Base-by-base conservation (phyloP, 1,140 invertebrate species). In the Tribolium castaneum region DNA sequence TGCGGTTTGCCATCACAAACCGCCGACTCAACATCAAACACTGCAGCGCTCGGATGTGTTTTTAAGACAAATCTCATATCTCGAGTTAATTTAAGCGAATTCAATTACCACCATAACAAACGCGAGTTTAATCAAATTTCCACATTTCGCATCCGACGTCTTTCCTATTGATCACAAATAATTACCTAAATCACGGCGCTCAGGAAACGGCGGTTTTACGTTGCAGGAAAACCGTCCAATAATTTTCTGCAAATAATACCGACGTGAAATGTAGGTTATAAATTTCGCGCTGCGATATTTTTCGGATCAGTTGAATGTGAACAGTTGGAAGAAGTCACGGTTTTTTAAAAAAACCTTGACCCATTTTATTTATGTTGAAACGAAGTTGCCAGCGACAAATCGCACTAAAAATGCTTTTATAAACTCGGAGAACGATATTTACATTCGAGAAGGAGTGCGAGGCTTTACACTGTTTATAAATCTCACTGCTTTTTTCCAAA, bases 21-120 rank as follows among this genome's bases (percentile, higher is more conserved):
- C 56, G n/a, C 56, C 7, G 59, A 12, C 34, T 66, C 25, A 66
- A 66, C 59, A 66, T 66, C 59, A 66, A 66, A 66, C 59, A 66
- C 10, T 35, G 59, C 22, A 66, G 30, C 59, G 9, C 30, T 4
- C 1, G 14, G 13, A 35, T 35, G 6, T 14, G 10, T 35, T 66
- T 66, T 35, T 35, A 19, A 25, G 5, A 19, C 19, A 59, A 25
- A 9, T 9, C 39, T 45, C 39, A 45, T n/a, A 6, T 45, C 39
- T 9, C 39, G 39, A 45, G 39, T 45, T 45, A 45, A 45, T 45
- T 45, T 45, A 45, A 2, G 39, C 39, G 39, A 45, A 45, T 45
- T 45, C 19, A 59, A 59, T 59, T 59, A 52, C 12, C 2, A 25
- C 7, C 1, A 59, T 59, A 22, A 59, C 54, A 25, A n/a, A 25